Evolutionary conservation across 2,113 vertebrate species (phyloP).

Genomic region (Triplophysa siluroides): DNA sequence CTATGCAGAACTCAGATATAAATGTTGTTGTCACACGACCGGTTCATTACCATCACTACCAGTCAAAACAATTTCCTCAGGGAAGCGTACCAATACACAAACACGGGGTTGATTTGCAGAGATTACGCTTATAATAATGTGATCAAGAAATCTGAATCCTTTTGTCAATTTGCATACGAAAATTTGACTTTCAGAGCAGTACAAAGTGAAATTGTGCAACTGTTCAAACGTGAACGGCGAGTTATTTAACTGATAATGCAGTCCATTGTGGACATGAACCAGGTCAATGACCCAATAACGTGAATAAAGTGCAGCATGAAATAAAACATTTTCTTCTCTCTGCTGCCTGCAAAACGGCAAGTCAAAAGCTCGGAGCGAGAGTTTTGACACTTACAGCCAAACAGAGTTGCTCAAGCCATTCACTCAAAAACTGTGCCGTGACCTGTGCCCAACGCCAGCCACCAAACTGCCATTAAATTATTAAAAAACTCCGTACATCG

Average conservation of each 20-base stretch:
- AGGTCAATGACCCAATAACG: neutral
- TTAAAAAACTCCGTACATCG: neutral
- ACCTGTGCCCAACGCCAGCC: too few species aligned
- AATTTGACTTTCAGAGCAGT: slow-evolving; percentile 40
- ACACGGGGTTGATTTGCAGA: slow-evolving; percentile 9
- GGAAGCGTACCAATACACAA: slow-evolving; percentile 26
- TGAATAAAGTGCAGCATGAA: neutral
- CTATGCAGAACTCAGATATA: slow-evolving; percentile 1
- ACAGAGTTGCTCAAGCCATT: too few species aligned
- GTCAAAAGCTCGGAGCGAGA: too few species aligned
- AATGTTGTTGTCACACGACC: slow-evolving; percentile 23
- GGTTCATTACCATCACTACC: slow-evolving; percentile 12
- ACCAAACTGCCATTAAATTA: neutral
- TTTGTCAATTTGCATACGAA: slow-evolving; percentile 42
- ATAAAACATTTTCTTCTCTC: too few species aligned
- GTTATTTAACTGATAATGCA: slow-evolving; percentile 37
- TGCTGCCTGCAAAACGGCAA: too few species aligned
- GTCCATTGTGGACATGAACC: neutral
- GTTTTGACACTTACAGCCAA: too few species aligned
- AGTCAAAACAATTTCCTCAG: slow-evolving; percentile 6
- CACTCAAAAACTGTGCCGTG: too few species aligned
- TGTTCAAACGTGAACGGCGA: neutral
- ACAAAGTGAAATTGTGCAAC: neutral
- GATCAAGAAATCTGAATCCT: slow-evolving; percentile 31
- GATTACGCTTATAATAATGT: slow-evolving; percentile 38